Evolutionary conservation across 2,888 invertebrate genomes (phyloP).

Genomic region (Cerceris ruficornis): DNA sequence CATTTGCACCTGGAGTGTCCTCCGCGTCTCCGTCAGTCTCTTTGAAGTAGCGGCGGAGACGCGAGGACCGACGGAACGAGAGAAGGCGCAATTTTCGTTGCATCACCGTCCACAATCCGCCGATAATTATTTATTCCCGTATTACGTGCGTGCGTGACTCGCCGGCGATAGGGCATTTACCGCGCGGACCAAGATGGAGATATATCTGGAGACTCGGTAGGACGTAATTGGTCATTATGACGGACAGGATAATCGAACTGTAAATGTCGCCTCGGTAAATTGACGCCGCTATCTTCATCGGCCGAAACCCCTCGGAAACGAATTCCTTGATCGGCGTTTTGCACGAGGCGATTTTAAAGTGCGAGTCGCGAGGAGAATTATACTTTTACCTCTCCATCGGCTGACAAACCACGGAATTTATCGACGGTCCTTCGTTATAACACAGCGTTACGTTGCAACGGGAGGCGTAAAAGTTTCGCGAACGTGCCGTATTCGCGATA

Average conservation of each 20-base stretch:
- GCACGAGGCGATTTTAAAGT: neutral
- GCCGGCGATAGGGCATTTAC: slow-evolving; percentile 38
- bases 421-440: no score
- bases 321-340: neutral
- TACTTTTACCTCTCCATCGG: neutral
- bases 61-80: slow-evolving; percentile 35
- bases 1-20: no score
- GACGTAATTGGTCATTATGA: slow-evolving; percentile 61
- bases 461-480: no score
- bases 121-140: slow-evolving; percentile 62
- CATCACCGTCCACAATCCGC: slow-evolving; percentile 47
- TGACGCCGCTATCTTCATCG: slow-evolving; percentile 47
- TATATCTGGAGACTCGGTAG: slow-evolving; percentile 41
- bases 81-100: slow-evolving; percentile 55
- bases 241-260: slow-evolving; percentile 59
- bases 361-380: neutral
- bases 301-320: slow-evolving; percentile 10
- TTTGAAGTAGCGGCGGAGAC: slow-evolving; percentile 14
- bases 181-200: slow-evolving; percentile 32
- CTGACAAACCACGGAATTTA: neutral
- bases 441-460: no score
- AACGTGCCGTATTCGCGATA: no score
- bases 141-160: slow-evolving; percentile 46
- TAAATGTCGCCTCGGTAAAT: slow-evolving; percentile 60
- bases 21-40: slow-evolving; percentile 60